Percentiles rank a stretch among this genome's conserved stretches.
Conservation (phyloP, 2,888 invertebrate species). For the Leptinotarsa peninsularis region DNA sequence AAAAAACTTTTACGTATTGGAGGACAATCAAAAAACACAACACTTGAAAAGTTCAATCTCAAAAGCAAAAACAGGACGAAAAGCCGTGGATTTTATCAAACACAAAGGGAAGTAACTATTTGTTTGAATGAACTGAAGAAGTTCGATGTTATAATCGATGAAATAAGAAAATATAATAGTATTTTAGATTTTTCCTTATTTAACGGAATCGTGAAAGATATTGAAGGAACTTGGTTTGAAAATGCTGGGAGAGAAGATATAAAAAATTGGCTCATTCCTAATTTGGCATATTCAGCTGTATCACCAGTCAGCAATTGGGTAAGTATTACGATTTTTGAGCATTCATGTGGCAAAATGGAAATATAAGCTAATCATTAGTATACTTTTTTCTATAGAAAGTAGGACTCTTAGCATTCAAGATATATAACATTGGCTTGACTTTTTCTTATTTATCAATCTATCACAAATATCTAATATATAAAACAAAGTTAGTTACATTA, state of each 20-base stretch:
- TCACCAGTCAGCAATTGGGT: neutral
- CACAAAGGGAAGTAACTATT: constrained; percentile 34
- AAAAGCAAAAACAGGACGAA: constrained; percentile 25
- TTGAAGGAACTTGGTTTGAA: neutral
- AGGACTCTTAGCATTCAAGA: no score
- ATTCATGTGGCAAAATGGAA: no score
- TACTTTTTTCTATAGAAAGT: no score
- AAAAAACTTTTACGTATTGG: constrained; percentile 56
- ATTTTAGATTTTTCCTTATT: constrained; percentile 10
- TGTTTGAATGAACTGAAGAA: constrained; percentile 22
- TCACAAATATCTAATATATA: no score
- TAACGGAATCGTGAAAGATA: neutral
- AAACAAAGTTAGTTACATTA: no score
- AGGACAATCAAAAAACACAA: constrained; percentile 74
- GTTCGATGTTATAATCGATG: neutral
- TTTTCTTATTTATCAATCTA: no score
- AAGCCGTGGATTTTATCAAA: constrained; percentile 33
- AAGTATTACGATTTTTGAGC: neutral
- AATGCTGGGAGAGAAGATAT: neutral
- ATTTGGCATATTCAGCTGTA: neutral
- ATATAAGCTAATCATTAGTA: no score
- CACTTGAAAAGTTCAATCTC: constrained; percentile 66
- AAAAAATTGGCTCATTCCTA: neutral
- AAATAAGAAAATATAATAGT: neutral
- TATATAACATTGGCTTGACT: no score